Base-by-base conservation (phyloP, 2,888 invertebrate species). In the Erynnis tages region DNA sequence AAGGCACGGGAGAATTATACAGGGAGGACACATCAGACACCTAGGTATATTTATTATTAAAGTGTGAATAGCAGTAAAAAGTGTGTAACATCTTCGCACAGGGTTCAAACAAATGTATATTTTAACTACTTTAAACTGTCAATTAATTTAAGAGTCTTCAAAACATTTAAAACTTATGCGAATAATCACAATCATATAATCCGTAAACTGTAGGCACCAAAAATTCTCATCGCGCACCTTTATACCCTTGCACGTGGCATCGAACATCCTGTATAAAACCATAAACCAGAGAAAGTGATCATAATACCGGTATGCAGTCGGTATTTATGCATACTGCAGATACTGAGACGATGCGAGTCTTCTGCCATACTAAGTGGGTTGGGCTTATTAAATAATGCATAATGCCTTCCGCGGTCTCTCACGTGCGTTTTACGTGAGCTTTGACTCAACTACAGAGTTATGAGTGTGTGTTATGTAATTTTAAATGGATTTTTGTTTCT, bases 211-310 rank as follows among this genome's bases (percentile, higher is more conserved):
- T 1, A 14, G 1, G 8, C n/a, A 8, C 1, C 1, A 8, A 29
- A 8, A 6, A 29, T 29, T 29, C 6, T 29, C 1, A 27, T 8
- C n/a, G 10, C 10, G 10, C n/a, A 27, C n/a, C n/a, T n/a, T 10
- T 3, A 27, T 10, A n/a, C 27, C 2, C 27, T 21, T 2, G n/a
- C 3, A 10, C 1, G 19, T 10, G 4, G 17, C 6, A 17, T 35
- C 10, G n/a, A 34, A 4, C 45, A 34, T 5, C 19, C n/a, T 30
- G 38, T 16, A 41, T 50, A 35, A 48, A 27, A 21, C 40, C 53
- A 56, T 57, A 57, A 55, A 58, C 30, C 49, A 55, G 69, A 66
- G 67, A 72, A 72, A 73, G 72, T 61, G 56, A 56, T 60, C 58
- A 62, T 63, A 65, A 56, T 62, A 34, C 49, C 25, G 13, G 40